Evolutionary conservation across 2,113 vertebrate genomes (phyloP), one percentile per base, ranked within the genome.

Genomic region (Burhinus bistriatus): DNA sequence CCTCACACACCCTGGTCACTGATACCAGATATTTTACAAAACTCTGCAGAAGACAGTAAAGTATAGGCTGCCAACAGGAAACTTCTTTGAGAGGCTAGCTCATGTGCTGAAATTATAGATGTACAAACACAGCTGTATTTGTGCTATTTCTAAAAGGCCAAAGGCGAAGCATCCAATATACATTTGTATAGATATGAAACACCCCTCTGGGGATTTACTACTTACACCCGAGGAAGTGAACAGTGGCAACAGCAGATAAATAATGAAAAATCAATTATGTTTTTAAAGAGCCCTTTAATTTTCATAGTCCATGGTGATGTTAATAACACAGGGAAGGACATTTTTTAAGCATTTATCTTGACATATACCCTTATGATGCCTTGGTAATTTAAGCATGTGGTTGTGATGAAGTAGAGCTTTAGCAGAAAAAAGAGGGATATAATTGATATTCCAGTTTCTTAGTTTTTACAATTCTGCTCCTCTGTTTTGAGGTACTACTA

Each of bases 301-400:
- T 91, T 83, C 94, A 81, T 73, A 86, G 73, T 40, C 44, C 23
- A 14, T 6, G 20, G 36, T 55, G 34, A 42, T 71, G 30, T 40
- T 90, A 86, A 27, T 94, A 92, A 90, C 34, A 79, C 14, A 44
- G 65, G 16, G 51, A 91, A 79, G 58, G 65, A 52, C 22, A 69
- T 84, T 95, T 94, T 79, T 22, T 64, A 87, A 92, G 77, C 21
- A 76, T 89, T 96, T 84, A 36, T 75, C 40, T 87, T 91, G 80
- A 95, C 69, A 71, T 93, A 96, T 90, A 87, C 55, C 55, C 44
- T 86, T 90, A 66, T 15, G 51, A 69, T 51, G 55, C 49, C 44
- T 73, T 81, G 38, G 36, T 62, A 92, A 78, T 73, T 90, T 68
- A 90, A 92, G 29, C 22, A 61, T 51, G 20, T 21, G 4, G 25